A percentile compares a stretch with the other conserved stretches of the same genome.
Evolutionary conservation across 1,140 invertebrate genomes (phyloP).

Genomic region (Drosophila baimaii): DNA sequence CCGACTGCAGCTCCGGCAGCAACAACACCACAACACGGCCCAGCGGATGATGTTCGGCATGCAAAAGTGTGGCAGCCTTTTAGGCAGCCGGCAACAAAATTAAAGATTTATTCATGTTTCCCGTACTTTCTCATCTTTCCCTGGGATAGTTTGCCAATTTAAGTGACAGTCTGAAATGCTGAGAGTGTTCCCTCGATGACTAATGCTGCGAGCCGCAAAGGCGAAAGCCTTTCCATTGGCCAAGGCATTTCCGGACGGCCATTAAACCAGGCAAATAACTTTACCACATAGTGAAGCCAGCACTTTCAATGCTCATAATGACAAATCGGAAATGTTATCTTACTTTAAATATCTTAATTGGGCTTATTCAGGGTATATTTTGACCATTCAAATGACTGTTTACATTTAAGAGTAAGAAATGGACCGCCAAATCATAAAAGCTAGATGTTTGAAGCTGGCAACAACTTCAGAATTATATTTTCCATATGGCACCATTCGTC

Average conservation of each 20-base stretch:
- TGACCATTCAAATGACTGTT: too few relatives aligned
- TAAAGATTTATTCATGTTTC: constrained; percentile 60
- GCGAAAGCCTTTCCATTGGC: background rate
- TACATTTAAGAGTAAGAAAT: too few relatives aligned
- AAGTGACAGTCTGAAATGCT: constrained; percentile 21
- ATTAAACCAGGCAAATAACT: background rate
- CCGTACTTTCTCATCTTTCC: constrained; percentile 10
- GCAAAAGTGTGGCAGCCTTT: constrained; percentile 51
- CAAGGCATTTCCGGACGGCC: background rate
- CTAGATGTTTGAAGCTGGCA: too few relatives aligned
- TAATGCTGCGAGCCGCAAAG: background rate
- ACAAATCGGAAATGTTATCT: background rate
- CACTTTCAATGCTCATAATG: background rate
- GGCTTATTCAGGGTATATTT: too few relatives aligned
- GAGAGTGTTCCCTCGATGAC: constrained; percentile 15
- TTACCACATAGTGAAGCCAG: background rate
- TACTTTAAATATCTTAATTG: background rate
- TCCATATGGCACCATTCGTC: background rate
- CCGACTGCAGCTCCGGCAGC: constrained; percentile 61
- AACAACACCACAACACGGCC: constrained; percentile 17
- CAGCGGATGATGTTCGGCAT: constrained; percentile 43
- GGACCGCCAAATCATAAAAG: too few relatives aligned
- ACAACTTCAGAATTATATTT: too few relatives aligned
- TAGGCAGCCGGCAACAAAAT: constrained; percentile 42
- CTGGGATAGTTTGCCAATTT: constrained; percentile 28